Conservation (phyloP, 2,113 vertebrate genomes). For the Triplophysa rosa region DNA sequence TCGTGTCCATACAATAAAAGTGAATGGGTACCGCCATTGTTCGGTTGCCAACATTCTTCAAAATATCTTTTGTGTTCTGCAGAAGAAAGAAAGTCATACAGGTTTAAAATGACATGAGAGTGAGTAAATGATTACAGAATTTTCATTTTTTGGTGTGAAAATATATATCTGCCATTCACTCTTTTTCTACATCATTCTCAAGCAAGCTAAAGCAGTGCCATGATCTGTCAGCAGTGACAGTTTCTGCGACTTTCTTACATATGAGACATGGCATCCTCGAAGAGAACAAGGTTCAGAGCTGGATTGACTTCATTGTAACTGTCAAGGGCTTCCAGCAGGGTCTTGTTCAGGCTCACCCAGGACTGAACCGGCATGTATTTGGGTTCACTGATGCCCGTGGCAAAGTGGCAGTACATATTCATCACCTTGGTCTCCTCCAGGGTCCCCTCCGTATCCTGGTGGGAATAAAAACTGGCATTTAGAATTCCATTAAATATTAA, state of each 20-base stretch:
- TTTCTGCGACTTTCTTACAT: slow-evolving; percentile 77
- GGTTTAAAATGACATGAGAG: too few species aligned
- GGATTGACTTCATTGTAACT: slow-evolving; percentile 90
- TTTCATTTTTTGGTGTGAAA: too few species aligned
- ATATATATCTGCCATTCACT: too few species aligned
- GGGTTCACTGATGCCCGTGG: slow-evolving; percentile 79
- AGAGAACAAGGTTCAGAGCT: slow-evolving; percentile 88
- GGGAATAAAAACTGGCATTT: slow-evolving; percentile 34
- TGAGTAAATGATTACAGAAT: too few species aligned
- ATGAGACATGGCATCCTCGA: slow-evolving; percentile 92
- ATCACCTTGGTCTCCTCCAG: slow-evolving; percentile 73
- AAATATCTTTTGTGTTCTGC: too few species aligned
- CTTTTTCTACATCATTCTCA: not conserved
- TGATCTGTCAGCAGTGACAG: not conserved
- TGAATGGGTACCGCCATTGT: too few species aligned
- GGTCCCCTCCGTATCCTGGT: slow-evolving; percentile 78
- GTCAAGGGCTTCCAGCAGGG: slow-evolving; percentile 83
- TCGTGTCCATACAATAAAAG: too few species aligned
- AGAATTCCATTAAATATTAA: slow-evolving; percentile 43
- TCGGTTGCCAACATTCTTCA: too few species aligned
- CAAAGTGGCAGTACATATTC: slow-evolving; percentile 92
- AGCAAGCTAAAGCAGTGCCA: not conserved
- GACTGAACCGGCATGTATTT: slow-evolving; percentile 82
- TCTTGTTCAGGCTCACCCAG: slow-evolving; percentile 83
- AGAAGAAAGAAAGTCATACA: too few species aligned